phyloP scores from a whole-genome alignment of 1,140 invertebrate genomes.

The Zeugodacus cucurbitae region DNA sequence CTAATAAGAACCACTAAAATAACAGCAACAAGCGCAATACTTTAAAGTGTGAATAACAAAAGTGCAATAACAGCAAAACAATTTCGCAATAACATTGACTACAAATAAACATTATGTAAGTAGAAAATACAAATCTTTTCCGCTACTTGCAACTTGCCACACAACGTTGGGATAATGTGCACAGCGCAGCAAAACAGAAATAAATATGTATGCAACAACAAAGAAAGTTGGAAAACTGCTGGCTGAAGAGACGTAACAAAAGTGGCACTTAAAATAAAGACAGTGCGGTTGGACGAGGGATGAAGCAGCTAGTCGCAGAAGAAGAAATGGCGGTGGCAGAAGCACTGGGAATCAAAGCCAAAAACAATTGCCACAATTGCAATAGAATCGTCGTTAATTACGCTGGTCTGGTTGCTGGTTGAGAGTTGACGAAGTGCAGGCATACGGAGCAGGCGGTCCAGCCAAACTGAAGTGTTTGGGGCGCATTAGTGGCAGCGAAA shows the following conservation, averaged over 20 bases:
- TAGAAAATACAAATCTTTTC: conserved; percentile 10
- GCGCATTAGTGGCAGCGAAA: not conserved
- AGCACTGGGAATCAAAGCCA: conserved; percentile 58
- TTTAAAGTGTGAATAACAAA: not conserved
- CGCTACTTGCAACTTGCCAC: not conserved
- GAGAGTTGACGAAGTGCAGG: conserved; percentile 13
- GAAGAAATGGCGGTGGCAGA: not conserved
- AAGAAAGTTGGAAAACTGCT: conserved; percentile 1
- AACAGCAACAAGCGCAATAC: not conserved
- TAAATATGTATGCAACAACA: not conserved
- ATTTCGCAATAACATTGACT: not conserved
- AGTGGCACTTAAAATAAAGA: not conserved
- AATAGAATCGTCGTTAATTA: conserved; percentile 66
- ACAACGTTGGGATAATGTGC: not conserved
- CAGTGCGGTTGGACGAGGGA: not conserved
- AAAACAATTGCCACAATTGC: conserved; percentile 66
- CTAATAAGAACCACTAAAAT: not conserved
- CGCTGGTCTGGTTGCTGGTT: conserved; percentile 41
- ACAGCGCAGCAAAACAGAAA: not conserved
- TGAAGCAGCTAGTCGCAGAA: not conserved
- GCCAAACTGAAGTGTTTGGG: conserved; percentile 12
- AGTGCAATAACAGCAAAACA: not conserved
- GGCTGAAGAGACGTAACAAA: not conserved
- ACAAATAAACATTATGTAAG: conserved; percentile 7
- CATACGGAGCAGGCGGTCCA: not conserved